Conservation (phyloP, 2,113 vertebrate genomes). For the Myotis yumanensis region DNA sequence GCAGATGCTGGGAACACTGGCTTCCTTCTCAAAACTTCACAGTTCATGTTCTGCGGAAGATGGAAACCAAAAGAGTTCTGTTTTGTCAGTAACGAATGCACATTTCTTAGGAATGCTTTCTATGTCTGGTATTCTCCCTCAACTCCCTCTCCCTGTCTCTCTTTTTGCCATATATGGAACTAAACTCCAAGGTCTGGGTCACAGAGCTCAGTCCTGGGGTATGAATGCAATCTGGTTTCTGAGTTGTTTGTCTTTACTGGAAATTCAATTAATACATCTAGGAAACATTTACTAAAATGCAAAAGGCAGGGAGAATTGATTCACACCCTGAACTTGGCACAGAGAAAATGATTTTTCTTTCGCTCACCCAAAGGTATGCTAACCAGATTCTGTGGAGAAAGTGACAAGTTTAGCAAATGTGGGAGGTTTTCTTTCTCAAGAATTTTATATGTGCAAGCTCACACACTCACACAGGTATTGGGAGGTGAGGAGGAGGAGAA, state of each 20-base stretch:
- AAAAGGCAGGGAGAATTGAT: conserved; percentile 54
- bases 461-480: background rate
- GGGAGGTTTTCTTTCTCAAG: background rate
- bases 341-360: conserved; percentile 23
- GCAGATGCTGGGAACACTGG: conserved; percentile 65
- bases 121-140: conserved; percentile 83
- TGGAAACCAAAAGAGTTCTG: conserved; percentile 56
- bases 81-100: conserved; percentile 65
- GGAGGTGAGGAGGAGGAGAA: background rate
- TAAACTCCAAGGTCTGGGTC: conserved; percentile 68
- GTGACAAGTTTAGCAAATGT: conserved; percentile 21
- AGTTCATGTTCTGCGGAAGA: conserved; percentile 65
- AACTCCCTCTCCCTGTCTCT: conserved; percentile 64
- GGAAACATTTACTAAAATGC: conserved; percentile 77
- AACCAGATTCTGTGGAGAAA: conserved; percentile 22
- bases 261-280: conserved; percentile 82
- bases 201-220: conserved; percentile 24
- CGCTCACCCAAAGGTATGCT: conserved; percentile 52
- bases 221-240: conserved; percentile 67
- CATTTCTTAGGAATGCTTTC: conserved; percentile 81
- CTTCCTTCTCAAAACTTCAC: conserved; percentile 70
- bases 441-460: background rate
- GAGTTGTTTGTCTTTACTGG: conserved; percentile 84
- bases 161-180: conserved; percentile 84
- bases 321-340: conserved; percentile 66